Evolutionary conservation across 2,888 invertebrate species (phyloP), one percentile per base, ranked within the genome.

Genomic region (Campoplex capitator): DNA sequence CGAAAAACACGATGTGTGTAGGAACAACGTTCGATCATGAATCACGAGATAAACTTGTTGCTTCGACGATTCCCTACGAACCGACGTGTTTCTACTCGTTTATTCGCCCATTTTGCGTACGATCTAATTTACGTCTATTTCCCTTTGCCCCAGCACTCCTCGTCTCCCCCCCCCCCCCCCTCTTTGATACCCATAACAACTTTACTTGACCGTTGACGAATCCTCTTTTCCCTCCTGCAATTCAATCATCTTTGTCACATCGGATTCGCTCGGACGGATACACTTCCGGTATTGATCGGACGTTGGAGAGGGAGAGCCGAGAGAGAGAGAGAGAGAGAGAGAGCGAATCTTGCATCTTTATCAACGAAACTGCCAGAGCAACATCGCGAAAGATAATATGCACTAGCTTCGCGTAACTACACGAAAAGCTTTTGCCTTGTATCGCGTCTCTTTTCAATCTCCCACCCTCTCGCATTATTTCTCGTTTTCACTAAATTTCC

Each of bases 1-100:
- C 62, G 62, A 62, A 32, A 32, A 45, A 48, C 28, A 23, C 45
- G 38, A 13, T 42, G 62, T 70, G 28, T 28, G 65, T 42, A 16
- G 28, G 77, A n/a, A 56, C 42, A 67, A 48, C 16, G 73, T 67
- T 74, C 77, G n/a, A 73, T 82, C 73, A 73, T 85, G 85, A 85
- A 73, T 85, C 81, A 82, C 77, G 75, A 18, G 45, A 58, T 75
- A 75, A 75, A 75, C 75, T 56, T 75, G 75, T 75, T 75, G 75
- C 75, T 42, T 28, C 70, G 70, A 70, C 48, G 70, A 23, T 70
- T 16, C 32, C 32, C 32, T 32, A 62, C 62, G 32, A 62, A 28
- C 62, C 62, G 32, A 62, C 32, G 62, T 32, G 62, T 71, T 71
- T 48, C 45, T 2, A 71, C 28, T 71, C 68, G 42, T 48, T 71